Conservation (phyloP, 2,797 vertebrate species). For the Petrocephalus schoutedeni region DNA sequence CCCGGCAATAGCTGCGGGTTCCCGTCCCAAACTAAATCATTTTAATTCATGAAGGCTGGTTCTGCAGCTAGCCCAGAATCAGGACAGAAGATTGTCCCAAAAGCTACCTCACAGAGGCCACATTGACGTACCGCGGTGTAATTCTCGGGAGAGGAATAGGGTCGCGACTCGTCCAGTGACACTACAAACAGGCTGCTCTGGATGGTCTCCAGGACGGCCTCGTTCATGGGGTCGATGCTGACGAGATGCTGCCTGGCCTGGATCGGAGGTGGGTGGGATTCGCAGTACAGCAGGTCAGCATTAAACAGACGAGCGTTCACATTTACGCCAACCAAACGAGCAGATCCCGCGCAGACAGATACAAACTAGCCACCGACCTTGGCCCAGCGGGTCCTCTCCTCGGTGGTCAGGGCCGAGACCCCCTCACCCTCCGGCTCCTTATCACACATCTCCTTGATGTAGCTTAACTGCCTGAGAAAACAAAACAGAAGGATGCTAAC, state of each 20-base stretch:
- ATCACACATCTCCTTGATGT: slow-evolving; percentile 70
- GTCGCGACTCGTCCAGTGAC: slow-evolving; percentile 73
- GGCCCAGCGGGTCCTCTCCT: slow-evolving; percentile 85
- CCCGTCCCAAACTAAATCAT: background rate
- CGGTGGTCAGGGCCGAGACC: slow-evolving; percentile 76
- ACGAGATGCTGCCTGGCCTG: slow-evolving; percentile 85
- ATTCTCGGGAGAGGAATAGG: slow-evolving; percentile 73
- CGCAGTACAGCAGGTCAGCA: background rate
- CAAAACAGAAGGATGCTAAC: background rate
- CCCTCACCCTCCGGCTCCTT: slow-evolving; percentile 73
- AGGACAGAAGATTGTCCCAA: background rate
- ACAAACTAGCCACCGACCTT: slow-evolving; percentile 60
- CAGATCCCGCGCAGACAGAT: background rate
- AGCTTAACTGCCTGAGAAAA: slow-evolving; percentile 72
- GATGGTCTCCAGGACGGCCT: slow-evolving; percentile 78
- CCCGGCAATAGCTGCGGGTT: background rate
- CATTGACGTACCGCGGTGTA: slow-evolving; percentile 69
- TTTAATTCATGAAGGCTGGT: background rate
- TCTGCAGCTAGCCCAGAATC: background rate
- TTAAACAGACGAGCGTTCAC: background rate
- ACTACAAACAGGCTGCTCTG: slow-evolving; percentile 78
- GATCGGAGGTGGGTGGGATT: background rate
- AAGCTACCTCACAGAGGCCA: background rate
- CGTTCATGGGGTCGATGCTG: slow-evolving; percentile 77
- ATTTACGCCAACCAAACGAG: background rate